Evolutionary conservation across 2,113 vertebrate genomes (phyloP).

Genomic region (Cryptomyrus ogoouensis): DNA sequence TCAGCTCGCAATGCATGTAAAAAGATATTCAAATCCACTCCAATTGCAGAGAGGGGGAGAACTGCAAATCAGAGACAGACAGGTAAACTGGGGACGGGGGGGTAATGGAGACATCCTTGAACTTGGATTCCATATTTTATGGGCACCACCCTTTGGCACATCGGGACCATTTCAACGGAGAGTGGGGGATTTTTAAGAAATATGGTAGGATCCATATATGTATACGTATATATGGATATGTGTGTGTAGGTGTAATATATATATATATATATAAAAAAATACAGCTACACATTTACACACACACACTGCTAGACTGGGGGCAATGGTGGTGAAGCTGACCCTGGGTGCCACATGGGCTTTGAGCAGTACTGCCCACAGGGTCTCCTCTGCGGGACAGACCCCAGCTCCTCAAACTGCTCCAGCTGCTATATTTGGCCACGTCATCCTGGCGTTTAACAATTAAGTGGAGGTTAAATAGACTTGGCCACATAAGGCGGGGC

Average conservation of each 20-base stretch:
- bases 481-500: slow-evolving; percentile 27
- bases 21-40: not conserved
- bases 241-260: no score
- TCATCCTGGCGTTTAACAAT: slow-evolving; percentile 39
- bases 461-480: slow-evolving; percentile 42
- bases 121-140: not conserved
- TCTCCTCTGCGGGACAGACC: not conserved
- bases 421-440: slow-evolving; percentile 46
- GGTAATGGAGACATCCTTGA: not conserved
- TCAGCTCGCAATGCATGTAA: not conserved
- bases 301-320: not conserved
- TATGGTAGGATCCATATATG: not conserved
- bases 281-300: no score
- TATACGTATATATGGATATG: no score
- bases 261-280: no score
- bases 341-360: not conserved
- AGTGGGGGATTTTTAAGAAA: not conserved
- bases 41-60: not conserved
- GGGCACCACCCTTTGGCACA: not conserved
- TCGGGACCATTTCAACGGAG: not conserved
- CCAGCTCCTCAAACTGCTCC: slow-evolving; percentile 19
- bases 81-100: not conserved
- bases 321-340: not conserved
- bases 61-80: not conserved
- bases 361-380: not conserved